Percentiles rank a stretch among this genome's conserved stretches.
Conservation (phyloP, 2,797 vertebrate species). For the Clarias pachynema region DNA sequence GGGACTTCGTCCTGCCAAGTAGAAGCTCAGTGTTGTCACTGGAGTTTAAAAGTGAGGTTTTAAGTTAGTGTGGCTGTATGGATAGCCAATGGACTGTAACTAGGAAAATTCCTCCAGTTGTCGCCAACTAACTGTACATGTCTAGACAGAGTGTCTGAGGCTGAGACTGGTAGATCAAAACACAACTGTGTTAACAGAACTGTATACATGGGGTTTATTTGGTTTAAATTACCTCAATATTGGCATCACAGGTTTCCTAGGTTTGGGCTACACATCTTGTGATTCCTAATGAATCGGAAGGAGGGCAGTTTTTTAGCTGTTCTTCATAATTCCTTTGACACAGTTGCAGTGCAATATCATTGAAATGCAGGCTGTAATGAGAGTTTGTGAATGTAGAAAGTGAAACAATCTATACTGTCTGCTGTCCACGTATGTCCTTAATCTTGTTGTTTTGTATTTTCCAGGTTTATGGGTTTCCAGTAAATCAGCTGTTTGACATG, state of each 20-base stretch:
- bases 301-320: too few relatives aligned
- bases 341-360: neutral
- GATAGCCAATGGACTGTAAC: neutral
- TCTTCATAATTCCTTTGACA: neutral
- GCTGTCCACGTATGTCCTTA: neutral
- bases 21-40: neutral
- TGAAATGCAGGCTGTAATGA: neutral
- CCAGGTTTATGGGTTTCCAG: conserved; percentile 93
- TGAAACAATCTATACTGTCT: neutral
- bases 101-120: neutral
- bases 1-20: neutral
- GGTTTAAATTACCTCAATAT: neutral
- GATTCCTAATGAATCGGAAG: neutral
- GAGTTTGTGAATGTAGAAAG: neutral
- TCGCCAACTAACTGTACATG: neutral
- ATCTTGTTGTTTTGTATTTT: neutral
- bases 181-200: neutral
- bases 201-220: neutral
- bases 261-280: neutral
- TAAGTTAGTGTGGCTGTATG: neutral
- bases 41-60: conserved; percentile 9
- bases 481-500: conserved; percentile 97
- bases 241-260: neutral
- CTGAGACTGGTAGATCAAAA: neutral
- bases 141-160: neutral